Evolutionary conservation across 2,888 invertebrate species (phyloP).

Genomic region (Branchinecta sandiegonensis): DNA sequence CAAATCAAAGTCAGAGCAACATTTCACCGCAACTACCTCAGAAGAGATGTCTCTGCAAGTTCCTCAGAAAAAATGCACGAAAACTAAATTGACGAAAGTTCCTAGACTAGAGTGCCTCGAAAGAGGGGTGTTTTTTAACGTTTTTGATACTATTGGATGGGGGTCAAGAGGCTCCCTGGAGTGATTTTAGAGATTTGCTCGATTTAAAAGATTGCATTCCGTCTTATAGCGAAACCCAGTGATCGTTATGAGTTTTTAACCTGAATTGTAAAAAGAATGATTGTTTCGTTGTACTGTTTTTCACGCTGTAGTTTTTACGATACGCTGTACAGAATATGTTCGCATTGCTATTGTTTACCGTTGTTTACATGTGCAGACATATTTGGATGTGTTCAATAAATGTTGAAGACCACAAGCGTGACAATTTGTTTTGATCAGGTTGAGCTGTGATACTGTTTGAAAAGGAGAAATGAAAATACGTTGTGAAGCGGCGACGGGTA

Average conservation of each 20-base stretch:
- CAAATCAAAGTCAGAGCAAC: neutral
- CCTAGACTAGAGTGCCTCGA: conserved; percentile 14
- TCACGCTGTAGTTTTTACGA: conserved; percentile 7
- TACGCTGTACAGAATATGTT: conserved; percentile 9
- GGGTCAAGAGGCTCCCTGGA: neutral
- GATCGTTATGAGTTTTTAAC: neutral
- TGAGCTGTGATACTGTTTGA: too few species aligned
- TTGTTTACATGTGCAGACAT: conserved; percentile 12
- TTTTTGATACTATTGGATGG: neutral
- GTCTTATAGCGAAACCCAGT: neutral
- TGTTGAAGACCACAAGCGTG: neutral
- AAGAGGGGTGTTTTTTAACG: neutral
- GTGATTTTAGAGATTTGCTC: too few species aligned
- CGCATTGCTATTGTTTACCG: conserved; percentile 6
- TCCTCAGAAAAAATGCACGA: neutral
- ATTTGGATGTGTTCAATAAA: conserved; percentile 16
- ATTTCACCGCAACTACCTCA: neutral
- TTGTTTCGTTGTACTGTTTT: conserved; percentile 7
- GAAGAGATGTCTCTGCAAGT: neutral
- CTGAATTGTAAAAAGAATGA: neutral
- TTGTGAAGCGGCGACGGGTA: too few species aligned
- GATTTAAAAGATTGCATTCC: too few species aligned
- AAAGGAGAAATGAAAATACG: too few species aligned
- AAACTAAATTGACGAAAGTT: neutral
- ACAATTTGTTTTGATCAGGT: too few species aligned